A percentile compares a stretch with the other conserved stretches of the same genome.
Conservation (phyloP, 30 jellyfish, hydroid and myxozoan genomes). For the Chironex yamaguchii region DNA sequence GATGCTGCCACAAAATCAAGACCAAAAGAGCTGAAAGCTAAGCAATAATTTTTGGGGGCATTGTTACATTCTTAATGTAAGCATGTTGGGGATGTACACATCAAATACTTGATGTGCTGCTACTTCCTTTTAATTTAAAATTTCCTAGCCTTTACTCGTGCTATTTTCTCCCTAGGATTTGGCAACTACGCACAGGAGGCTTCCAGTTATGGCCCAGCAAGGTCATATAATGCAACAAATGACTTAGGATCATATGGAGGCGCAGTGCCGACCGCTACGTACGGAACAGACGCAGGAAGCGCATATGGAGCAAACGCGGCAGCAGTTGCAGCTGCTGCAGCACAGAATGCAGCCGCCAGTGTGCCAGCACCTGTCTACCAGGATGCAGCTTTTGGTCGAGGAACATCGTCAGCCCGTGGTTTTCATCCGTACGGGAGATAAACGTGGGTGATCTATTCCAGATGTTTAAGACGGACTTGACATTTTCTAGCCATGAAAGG, state of each 20-base stretch:
- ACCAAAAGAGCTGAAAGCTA: too few species aligned
- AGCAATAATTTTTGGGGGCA: too few species aligned
- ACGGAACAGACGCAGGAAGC: slow-evolving; percentile 53
- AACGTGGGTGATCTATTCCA: too few species aligned
- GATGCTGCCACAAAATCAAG: too few species aligned
- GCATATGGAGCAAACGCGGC: neutral
- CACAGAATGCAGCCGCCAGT: slow-evolving; percentile 70
- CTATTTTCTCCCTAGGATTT: slow-evolving; percentile 68
- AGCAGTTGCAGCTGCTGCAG: slow-evolving; percentile 32
- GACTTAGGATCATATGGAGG: slow-evolving; percentile 69
- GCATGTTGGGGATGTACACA: too few species aligned
- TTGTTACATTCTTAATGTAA: too few species aligned
- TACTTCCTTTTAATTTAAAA: neutral
- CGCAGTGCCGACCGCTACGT: slow-evolving; percentile 64
- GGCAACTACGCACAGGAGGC: slow-evolving; percentile 87
- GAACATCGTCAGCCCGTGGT: slow-evolving; percentile 61
- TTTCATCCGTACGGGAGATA: slow-evolving; percentile 82
- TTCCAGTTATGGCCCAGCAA: slow-evolving; percentile 80
- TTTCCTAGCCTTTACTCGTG: neutral
- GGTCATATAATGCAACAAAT: slow-evolving; percentile 51
- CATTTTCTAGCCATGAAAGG: too few species aligned
- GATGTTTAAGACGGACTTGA: too few species aligned
- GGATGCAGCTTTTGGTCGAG: slow-evolving; percentile 74
- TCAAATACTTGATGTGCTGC: neutral
- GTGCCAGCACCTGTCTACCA: slow-evolving; percentile 47